These are phyloP conservation scores for Alces alces DNA, from an alignment of 2,113 vertebrate species.

Conservation along the genomic window DNA sequence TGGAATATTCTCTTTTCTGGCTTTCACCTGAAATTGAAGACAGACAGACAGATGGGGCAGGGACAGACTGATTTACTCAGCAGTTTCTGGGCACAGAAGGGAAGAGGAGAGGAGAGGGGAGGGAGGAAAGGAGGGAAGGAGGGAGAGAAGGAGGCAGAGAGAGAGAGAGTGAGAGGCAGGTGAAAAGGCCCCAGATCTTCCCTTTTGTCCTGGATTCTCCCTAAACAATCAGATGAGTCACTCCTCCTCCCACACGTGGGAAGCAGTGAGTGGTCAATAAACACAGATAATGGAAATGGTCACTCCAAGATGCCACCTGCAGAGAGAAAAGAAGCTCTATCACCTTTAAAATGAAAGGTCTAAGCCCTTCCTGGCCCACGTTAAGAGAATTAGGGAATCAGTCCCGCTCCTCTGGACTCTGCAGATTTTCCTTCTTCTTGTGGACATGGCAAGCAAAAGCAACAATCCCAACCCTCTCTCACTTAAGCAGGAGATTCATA, in stretches of 20 bases:
- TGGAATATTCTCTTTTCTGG: neutral
- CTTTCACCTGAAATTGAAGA: neutral
- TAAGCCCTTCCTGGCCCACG: neutral
- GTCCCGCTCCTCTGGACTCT: neutral
- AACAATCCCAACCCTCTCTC: neutral
- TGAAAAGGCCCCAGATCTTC: neutral
- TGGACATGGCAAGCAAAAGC: neutral
- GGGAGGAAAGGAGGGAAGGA: fast-evolving
- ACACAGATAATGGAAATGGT: neutral
- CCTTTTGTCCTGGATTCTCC: neutral
- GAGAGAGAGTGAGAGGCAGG: neutral
- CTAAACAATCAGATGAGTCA: neutral
- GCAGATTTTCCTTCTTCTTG: neutral
- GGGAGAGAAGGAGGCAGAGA: neutral
- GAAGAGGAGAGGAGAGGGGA: neutral
- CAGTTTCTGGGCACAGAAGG: neutral
- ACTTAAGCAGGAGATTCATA: neutral
- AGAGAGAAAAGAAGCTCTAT: neutral
- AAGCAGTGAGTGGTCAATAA: neutral
- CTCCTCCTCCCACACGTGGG: neutral
- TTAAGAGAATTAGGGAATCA: neutral
- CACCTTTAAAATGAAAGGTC: neutral
- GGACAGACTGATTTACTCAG: neutral
- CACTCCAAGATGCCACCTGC: neutral
- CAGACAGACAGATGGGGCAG: neutral